Conservation (phyloP, 2,113 vertebrate genomes). For the Hippocampus guttulatus region DNA sequence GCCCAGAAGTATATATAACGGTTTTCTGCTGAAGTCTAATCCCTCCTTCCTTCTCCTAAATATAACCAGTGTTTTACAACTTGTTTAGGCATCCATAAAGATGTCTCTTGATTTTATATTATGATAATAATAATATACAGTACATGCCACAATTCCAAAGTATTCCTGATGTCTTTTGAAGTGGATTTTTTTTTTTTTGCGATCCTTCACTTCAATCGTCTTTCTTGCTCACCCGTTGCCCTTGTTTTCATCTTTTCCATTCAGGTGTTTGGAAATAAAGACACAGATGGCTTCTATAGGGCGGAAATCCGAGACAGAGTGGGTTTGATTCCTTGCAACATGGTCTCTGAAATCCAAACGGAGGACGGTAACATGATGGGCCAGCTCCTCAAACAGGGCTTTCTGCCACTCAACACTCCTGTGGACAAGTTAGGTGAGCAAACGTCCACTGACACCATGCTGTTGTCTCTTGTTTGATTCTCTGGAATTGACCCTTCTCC, state of each 20-base stretch:
- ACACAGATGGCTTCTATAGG: constrained; percentile 92
- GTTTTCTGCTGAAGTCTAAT: background rate
- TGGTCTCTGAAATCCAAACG: constrained; percentile 97
- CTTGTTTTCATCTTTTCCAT: background rate
- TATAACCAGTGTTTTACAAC: background rate
- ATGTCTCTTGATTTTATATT: too few relatives aligned
- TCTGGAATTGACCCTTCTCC: background rate
- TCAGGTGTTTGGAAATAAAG: constrained; percentile 94
- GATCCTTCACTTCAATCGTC: background rate
- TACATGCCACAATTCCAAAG: background rate
- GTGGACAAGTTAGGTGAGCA: constrained; percentile 88
- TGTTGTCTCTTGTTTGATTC: background rate
- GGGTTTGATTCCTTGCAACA: constrained; percentile 95
- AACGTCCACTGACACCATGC: background rate
- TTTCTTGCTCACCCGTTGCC: background rate
- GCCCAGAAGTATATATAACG: background rate
- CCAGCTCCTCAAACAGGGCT: constrained; percentile 92
- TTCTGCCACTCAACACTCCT: constrained; percentile 91
- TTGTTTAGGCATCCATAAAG: too few relatives aligned
- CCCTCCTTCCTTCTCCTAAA: background rate
- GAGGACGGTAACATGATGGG: constrained; percentile 93
- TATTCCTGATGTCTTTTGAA: background rate
- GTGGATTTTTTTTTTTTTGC: background rate
- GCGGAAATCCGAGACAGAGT: constrained; percentile 83
- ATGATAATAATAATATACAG: too few relatives aligned